Base-by-base conservation (phyloP, 2,888 invertebrate species). In the Suillia variegata region DNA sequence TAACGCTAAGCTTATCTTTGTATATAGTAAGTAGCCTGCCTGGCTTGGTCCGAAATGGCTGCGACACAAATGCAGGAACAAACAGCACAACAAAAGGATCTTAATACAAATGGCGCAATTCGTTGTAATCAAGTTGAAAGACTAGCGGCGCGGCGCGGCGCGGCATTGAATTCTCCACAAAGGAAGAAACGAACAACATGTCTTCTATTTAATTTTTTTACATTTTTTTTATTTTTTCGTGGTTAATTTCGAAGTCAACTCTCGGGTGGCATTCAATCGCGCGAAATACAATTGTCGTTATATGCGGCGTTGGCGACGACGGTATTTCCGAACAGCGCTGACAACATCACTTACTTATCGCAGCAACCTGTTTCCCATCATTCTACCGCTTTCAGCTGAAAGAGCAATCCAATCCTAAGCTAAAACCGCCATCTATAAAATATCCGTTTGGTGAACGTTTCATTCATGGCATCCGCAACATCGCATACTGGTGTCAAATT, bases 221-320 rank as follows among this genome's bases (percentile, higher is more conserved):
- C 12, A 12, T 6, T 31, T 31, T 6, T 31, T 31, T 6, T 31
- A 12, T 6, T 31, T 31, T 6, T 31, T 31, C 6, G 6, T 31
- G 31, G 31, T 31, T 38, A n/a, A 38, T 38, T 38, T n/a, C 15
- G 10, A 38, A 38, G 6, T 45, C 45, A 20, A 45, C 45, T n/a
- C n/a, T 12, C 33, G 15, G 59, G 50, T 55, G 54, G 59, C 12
- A 51, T 71, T 70, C 69, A 63, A 70, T 66, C 66, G 74, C 71
- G 74, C 72, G 74, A 73, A 73, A 72, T 71, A 69, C 73, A 73
- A 75, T 72, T 75, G 75, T 74, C 70, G 61, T 64, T 59, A 67
- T 50, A 49, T 50, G 38, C 20, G 20, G n/a, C n/a, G n/a, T n/a
- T n/a, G n/a, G n/a, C n/a, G n/a, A n/a, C n/a, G n/a, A n/a, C n/a